phyloP scores from a whole-genome alignment of 1,140 invertebrate genomes.

The Panulirus ornatus region DNA sequence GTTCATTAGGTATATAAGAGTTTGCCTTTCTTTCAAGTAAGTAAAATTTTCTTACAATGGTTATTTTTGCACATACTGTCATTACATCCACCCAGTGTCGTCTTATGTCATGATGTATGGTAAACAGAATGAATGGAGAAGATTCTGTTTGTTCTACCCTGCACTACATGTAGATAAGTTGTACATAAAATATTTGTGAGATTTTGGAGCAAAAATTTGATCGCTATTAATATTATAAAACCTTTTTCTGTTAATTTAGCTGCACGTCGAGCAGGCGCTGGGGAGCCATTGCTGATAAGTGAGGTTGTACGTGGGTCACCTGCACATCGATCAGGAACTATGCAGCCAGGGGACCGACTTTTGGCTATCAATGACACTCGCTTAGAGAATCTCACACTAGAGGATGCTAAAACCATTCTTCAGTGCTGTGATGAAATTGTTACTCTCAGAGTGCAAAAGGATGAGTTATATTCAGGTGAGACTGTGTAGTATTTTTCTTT shows the following conservation, averaged over 20 bases:
- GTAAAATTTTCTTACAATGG: too few species aligned
- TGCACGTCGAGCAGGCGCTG: constrained; percentile 76
- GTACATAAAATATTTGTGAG: too few species aligned
- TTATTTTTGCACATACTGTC: too few species aligned
- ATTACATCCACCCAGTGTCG: too few species aligned
- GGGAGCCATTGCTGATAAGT: constrained; percentile 86
- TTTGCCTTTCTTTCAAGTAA: too few species aligned
- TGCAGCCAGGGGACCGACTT: constrained; percentile 91
- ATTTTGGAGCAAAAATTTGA: too few species aligned
- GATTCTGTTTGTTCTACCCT: too few species aligned
- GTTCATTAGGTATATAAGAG: too few species aligned
- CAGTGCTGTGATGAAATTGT: constrained; percentile 87
- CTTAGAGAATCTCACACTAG: constrained; percentile 84
- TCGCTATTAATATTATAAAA: constrained; percentile 76
- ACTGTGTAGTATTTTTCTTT: too few species aligned
- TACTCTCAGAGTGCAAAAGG: constrained; percentile 85
- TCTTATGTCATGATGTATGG: too few species aligned
- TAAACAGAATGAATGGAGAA: too few species aligned
- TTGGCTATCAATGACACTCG: constrained; percentile 92
- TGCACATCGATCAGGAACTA: constrained; percentile 91
- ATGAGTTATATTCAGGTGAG: constrained; percentile 78
- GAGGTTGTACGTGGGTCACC: constrained; percentile 93
- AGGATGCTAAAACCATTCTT: constrained; percentile 88
- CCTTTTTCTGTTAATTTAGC: constrained; percentile 52
- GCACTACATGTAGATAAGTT: too few species aligned